Evolutionary conservation across 2,797 vertebrate species (phyloP).

Genomic region (Euthynnus affinis): DNA sequence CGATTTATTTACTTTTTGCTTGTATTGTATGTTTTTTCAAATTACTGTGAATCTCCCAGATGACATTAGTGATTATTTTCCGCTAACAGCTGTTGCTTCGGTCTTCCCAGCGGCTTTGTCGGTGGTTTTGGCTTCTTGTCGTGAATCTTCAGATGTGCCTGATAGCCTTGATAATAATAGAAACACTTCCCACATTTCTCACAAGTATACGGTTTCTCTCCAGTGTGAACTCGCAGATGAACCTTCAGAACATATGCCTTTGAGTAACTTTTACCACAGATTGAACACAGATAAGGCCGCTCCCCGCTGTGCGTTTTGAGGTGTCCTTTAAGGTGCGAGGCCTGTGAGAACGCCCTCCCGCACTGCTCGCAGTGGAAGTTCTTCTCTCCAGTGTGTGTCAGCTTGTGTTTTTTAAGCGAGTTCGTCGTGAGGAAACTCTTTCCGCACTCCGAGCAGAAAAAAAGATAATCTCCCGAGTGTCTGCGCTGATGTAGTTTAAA

Average conservation of each 20-base stretch:
- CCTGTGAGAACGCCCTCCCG: conserved; percentile 55
- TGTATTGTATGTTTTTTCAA: no score
- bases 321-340: conserved; percentile 57
- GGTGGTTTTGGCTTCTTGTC: conserved; percentile 58
- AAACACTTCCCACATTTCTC: conserved; percentile 65
- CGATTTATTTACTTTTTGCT: not conserved
- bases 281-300: conserved; percentile 58
- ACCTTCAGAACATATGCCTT: conserved; percentile 51
- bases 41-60: not conserved
- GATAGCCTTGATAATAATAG: conserved; percentile 55
- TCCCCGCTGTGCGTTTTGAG: conserved; percentile 55
- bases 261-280: conserved; percentile 71
- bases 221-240: conserved; percentile 66
- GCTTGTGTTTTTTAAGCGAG: conserved; percentile 49
- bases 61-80: conserved; percentile 21
- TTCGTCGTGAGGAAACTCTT: conserved; percentile 50
- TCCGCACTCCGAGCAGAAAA: conserved; percentile 58
- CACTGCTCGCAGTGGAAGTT: conserved; percentile 63
- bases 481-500: conserved; percentile 54
- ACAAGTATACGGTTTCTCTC: conserved; percentile 66
- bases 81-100: conserved; percentile 46
- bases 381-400: conserved; percentile 55
- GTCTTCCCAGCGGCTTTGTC: conserved; percentile 56
- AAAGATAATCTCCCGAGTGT: conserved; percentile 57
- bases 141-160: conserved; percentile 50